Conservation (phyloP, 1,140 invertebrate genomes). For the Papilio machaon region DNA sequence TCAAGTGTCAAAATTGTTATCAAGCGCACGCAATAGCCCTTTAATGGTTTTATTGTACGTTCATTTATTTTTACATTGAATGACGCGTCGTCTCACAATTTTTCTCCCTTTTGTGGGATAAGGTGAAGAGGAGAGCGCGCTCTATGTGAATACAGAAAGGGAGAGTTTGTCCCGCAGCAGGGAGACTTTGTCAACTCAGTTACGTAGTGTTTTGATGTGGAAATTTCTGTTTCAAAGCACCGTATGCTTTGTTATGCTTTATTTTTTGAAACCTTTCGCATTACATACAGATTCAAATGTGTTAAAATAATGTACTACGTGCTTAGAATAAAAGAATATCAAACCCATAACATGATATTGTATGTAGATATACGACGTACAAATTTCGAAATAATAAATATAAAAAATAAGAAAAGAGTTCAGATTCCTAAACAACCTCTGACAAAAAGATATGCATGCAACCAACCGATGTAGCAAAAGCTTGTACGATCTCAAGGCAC, state of each 20-base stretch:
- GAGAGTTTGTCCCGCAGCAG: slow-evolving; percentile 47
- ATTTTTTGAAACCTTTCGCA: slow-evolving; percentile 13
- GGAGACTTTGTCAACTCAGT: slow-evolving; percentile 46
- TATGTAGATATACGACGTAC: too few relatives aligned
- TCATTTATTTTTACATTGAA: slow-evolving; percentile 66
- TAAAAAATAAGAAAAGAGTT: background rate
- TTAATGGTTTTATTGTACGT: slow-evolving; percentile 58
- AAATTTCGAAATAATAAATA: too few relatives aligned
- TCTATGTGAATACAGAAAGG: slow-evolving; percentile 55
- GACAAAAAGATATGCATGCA: background rate
- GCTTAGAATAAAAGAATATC: background rate
- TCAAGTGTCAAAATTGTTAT: slow-evolving; percentile 67
- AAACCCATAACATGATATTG: background rate
- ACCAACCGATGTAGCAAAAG: background rate
- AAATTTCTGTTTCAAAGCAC: slow-evolving; percentile 38
- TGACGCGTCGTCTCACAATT: slow-evolving; percentile 59
- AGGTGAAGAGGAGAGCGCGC: slow-evolving; percentile 51
- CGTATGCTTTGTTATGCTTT: slow-evolving; percentile 10
- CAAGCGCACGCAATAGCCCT: slow-evolving; percentile 50
- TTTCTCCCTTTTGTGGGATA: slow-evolving; percentile 61
- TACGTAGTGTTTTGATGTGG: slow-evolving; percentile 42
- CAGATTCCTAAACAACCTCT: background rate
- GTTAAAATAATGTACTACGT: background rate
- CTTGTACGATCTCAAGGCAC: background rate
- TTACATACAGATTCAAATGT: background rate